These are phyloP conservation scores for Myrmophylax atrothorax DNA, from an alignment of 2,113 vertebrate species.

Conservation along the genomic window DNA sequence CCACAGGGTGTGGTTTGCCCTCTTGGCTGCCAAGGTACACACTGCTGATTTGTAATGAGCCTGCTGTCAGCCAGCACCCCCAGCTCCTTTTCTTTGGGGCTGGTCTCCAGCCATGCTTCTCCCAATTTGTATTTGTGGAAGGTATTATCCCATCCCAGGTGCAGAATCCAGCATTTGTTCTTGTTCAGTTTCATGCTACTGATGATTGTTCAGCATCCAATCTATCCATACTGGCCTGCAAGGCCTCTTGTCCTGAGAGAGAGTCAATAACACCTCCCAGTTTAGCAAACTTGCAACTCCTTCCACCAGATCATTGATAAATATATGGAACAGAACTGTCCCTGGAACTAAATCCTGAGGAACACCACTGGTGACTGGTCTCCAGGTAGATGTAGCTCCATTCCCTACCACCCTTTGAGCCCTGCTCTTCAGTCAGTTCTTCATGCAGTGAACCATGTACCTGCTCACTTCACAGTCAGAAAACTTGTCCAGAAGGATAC, in stretches of 20 bases:
- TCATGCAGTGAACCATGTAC: neutral
- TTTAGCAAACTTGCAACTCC: neutral
- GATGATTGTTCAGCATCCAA: neutral
- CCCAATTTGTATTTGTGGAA: neutral
- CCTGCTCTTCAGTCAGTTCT: neutral
- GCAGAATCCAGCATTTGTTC: neutral
- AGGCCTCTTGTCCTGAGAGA: neutral
- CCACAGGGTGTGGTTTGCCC: neutral
- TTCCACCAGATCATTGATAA: neutral
- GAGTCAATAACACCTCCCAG: neutral
- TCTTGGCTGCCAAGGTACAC: neutral
- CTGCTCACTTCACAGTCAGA: rapidly evolving
- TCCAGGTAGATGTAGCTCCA: neutral
- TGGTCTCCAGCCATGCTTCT: neutral
- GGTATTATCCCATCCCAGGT: neutral
- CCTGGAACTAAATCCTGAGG: neutral
- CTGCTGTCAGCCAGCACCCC: neutral
- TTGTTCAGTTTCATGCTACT: neutral
- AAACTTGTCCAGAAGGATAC: neutral
- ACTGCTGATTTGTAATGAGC: neutral
- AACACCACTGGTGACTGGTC: neutral
- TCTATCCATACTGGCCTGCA: neutral
- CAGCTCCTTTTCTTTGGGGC: neutral
- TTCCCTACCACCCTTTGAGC: neutral
- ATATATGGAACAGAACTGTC: neutral